These are phyloP conservation scores for Octonoba sinensis DNA, from an alignment of 2,888 invertebrate species.

Conservation along the genomic window DNA sequence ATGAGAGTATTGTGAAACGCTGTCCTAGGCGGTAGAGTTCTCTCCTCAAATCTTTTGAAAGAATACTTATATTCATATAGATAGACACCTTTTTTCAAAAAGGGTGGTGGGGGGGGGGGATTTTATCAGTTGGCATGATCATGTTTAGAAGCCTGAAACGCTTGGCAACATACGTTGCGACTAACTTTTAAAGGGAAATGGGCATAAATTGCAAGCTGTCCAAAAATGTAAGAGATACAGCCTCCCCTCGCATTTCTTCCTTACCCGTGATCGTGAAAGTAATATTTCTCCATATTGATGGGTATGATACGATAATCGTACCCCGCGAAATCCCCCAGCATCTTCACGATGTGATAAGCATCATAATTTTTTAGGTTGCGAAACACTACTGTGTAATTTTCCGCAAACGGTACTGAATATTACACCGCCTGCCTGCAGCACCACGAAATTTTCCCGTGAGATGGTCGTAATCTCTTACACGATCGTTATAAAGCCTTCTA, in stretches of 20 bases:
- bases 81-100: neutral
- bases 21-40: neutral
- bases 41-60: neutral
- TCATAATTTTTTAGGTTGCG: slow-evolving; percentile 16
- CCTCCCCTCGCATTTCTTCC: too few relatives aligned
- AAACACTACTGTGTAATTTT: slow-evolving; percentile 11
- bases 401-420: neutral
- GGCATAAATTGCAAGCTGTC: too few relatives aligned
- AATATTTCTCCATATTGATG: slow-evolving; percentile 6
- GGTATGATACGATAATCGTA: neutral
- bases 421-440: neutral
- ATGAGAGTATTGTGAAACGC: neutral
- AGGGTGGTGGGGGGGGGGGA: too few relatives aligned
- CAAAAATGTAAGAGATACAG: too few relatives aligned
- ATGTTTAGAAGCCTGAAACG: too few relatives aligned
- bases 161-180: too few relatives aligned
- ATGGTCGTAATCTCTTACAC: slow-evolving; percentile 2
- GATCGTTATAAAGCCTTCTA: neutral
- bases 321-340: neutral
- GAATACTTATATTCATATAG: slow-evolving; percentile 2
- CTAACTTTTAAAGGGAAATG: too few relatives aligned
- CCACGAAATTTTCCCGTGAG: neutral
- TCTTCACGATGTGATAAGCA: slow-evolving; percentile 2
- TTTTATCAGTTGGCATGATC: too few relatives aligned
- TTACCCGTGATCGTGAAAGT: neutral